Evolutionary conservation across 92 coral and sea anemone genomes (phyloP).

Genomic region (Epizoanthus rinbou): DNA sequence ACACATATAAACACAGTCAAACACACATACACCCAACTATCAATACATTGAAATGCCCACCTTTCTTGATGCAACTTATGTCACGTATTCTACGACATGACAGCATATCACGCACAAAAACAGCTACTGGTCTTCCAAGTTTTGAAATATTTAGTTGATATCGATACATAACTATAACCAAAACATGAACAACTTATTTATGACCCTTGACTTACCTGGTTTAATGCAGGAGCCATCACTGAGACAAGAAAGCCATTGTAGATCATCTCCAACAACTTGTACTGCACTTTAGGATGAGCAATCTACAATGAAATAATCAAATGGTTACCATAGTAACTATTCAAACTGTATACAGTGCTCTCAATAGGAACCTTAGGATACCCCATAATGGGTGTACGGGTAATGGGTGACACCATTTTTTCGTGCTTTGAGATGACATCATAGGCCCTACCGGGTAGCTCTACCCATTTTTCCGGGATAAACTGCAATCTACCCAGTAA

Average conservation of each 20-base stretch:
- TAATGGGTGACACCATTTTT: too few relatives aligned
- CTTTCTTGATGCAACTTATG: too few relatives aligned
- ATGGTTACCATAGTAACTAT: neutral
- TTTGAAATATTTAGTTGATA: too few relatives aligned
- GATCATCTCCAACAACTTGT: conserved; percentile 84
- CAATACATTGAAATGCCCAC: too few relatives aligned
- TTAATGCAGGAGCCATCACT: conserved; percentile 98
- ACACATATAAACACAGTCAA: neutral
- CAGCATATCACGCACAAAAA: neutral
- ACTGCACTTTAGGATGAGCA: conserved; percentile 91
- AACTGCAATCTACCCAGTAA: too few relatives aligned
- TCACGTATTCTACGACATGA: too few relatives aligned
- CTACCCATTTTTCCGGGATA: too few relatives aligned
- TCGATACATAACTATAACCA: too few relatives aligned
- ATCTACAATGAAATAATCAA: conserved; percentile 64
- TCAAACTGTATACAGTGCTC: neutral
- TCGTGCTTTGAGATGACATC: too few relatives aligned
- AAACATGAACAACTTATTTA: neutral
- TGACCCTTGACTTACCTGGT: conserved; percentile 71
- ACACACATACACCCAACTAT: neutral
- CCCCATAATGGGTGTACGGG: too few relatives aligned
- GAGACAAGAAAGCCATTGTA: conserved; percentile 96
- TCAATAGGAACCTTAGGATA: too few relatives aligned
- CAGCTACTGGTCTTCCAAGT: neutral
- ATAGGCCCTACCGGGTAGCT: too few relatives aligned